Conservation (phyloP, 2,113 vertebrate species). For the Lagopus muta region DNA sequence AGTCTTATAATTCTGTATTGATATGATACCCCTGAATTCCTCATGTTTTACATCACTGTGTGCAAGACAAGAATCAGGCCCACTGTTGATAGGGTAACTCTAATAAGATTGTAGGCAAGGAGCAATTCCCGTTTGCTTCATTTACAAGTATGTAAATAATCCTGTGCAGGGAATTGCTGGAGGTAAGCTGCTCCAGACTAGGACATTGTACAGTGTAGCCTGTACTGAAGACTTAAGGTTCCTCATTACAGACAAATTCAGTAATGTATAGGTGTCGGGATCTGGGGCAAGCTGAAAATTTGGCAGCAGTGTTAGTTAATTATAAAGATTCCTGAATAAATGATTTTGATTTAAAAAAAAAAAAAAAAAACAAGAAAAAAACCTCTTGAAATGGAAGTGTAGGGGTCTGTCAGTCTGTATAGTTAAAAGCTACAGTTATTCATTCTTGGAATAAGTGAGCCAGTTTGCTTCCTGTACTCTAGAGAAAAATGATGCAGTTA, state of each 20-base stretch:
- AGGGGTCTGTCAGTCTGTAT: not conserved
- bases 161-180: not conserved
- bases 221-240: not conserved
- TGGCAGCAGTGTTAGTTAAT: constrained; percentile 22
- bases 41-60: not conserved
- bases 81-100: not conserved
- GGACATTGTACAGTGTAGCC: not conserved
- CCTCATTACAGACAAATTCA: constrained; percentile 1
- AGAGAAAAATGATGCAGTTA: not conserved
- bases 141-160: not conserved
- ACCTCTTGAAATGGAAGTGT: constrained; percentile 12
- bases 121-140: not conserved
- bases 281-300: constrained; percentile 31
- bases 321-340: constrained; percentile 16
- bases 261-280: not conserved
- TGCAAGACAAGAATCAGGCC: not conserved
- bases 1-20: not conserved
- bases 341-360: not conserved
- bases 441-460: not conserved
- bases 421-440: not conserved
- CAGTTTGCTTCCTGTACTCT: constrained; percentile 3
- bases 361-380: not conserved
- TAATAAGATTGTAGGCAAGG: not conserved
- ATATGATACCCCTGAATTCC: not conserved
- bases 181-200: not conserved